Evolutionary conservation across 2,888 invertebrate species (phyloP), one percentile per base, ranked within the genome.

Genomic region (Idaea straminata): DNA sequence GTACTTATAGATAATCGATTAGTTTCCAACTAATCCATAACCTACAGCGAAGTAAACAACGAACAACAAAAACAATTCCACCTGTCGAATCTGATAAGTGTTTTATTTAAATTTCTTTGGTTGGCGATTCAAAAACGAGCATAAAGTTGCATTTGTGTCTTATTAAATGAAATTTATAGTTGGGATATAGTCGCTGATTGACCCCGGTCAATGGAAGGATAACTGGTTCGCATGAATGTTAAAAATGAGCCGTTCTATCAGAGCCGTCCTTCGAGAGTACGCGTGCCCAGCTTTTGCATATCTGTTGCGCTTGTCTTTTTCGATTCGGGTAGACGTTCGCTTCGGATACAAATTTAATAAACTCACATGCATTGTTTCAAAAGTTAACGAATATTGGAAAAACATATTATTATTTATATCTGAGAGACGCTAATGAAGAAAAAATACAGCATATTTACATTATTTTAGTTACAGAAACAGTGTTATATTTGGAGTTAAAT

Each of bases 121-220:
- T 81, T 85, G 83, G 87, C 86, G 85, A 87, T 80, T 84, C 88
- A 87, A 90, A 92, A 92, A 92, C 84, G 84, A 91, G 81, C 85
- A 88, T 76, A 85, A 87, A 83, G 86, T 82, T 80, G 85, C 81
- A 89, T 91, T 92, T 92, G 92, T 92, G 92, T 92, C 92, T 92
- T 92, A 92, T 92, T 92, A 92, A 92, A 92, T 88, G 86, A 92
- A 92, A 92, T 92, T 92, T 92, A 92, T 92, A 91, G 92, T 87
- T 88, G 81, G 88, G 80, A 83, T 87, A 89, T 90, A 87, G 87
- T 86, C 81, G 82, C 89, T 91, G 91, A 92, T 91, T 91, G 92
- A 92, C 91, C 92, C 87, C 87, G 88, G 88, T 87, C 89, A 90
- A 76, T 83, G 84, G 83, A 84, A 86, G 88, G 87, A 86, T 84